Percentiles rank a stretch among this genome's conserved stretches.
These are phyloP conservation scores for Pseudochromis fuscus DNA, from an alignment of 2,797 vertebrate species.

Conservation along the genomic window DNA sequence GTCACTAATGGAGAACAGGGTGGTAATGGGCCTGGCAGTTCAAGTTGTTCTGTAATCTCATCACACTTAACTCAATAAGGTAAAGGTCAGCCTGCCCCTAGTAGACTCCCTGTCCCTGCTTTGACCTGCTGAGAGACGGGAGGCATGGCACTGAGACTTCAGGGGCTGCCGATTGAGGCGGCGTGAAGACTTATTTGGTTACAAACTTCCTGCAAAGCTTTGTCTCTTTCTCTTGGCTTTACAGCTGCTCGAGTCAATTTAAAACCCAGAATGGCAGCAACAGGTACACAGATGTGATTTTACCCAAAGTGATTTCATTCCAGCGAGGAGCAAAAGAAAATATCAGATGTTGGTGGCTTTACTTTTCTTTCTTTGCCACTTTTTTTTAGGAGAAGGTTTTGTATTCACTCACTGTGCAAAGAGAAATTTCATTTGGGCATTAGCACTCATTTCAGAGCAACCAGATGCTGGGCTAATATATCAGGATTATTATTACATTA, in stretches of 20 bases:
- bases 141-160: constrained; percentile 53
- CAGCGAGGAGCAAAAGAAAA: constrained; percentile 5
- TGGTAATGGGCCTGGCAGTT: constrained; percentile 77
- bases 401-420: constrained; percentile 8
- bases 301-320: not conserved
- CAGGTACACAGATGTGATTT: constrained; percentile 9
- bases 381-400: constrained; percentile 13
- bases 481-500: constrained; percentile 20
- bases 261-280: constrained; percentile 16
- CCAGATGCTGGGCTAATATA: constrained; percentile 16
- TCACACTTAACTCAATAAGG: constrained; percentile 81
- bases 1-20: constrained; percentile 80
- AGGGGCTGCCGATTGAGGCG: constrained; percentile 33
- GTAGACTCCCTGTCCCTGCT: constrained; percentile 70
- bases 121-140: constrained; percentile 69
- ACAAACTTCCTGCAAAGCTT: constrained; percentile 11
- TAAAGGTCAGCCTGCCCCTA: constrained; percentile 76
- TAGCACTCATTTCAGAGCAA: constrained; percentile 27
- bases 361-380: constrained; percentile 4
- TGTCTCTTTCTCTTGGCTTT: constrained; percentile 12
- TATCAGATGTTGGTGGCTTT: not conserved
- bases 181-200: constrained; percentile 35
- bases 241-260: constrained; percentile 14
- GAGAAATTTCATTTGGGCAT: constrained; percentile 29
- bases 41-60: constrained; percentile 81